These are phyloP conservation scores for Listrodromus nycthemerus DNA, from an alignment of 2,888 invertebrate species.

Conservation along the genomic window DNA sequence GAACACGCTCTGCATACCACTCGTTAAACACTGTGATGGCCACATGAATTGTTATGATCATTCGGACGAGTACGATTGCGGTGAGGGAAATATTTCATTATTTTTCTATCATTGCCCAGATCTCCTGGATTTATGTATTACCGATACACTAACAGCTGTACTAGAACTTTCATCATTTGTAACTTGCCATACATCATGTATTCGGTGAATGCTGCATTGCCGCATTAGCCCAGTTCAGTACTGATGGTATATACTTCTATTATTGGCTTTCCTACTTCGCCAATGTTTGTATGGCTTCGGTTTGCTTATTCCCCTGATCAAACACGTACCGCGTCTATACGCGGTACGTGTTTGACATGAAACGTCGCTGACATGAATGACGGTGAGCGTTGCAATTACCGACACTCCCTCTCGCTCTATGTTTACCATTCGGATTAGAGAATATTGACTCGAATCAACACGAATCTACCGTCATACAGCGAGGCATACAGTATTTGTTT, in stretches of 20 bases:
- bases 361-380: background rate
- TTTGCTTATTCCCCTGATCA: conserved; percentile 63
- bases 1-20: conserved; percentile 89
- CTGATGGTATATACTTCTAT: conserved; percentile 56
- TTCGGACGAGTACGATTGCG: conserved; percentile 90
- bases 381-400: background rate
- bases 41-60: conserved; percentile 90
- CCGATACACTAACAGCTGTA: background rate
- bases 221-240: conserved; percentile 70
- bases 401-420: background rate
- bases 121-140: too few species aligned
- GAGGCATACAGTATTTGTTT: too few species aligned
- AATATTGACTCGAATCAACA: background rate
- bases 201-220: conserved; percentile 62
- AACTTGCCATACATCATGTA: conserved; percentile 23
- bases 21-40: conserved; percentile 89
- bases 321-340: conserved; percentile 16
- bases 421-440: background rate
- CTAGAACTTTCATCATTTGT: background rate
- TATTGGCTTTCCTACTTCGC: conserved; percentile 73
- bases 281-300: conserved; percentile 76
- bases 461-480: too few species aligned
- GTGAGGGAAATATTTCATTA: conserved; percentile 84
- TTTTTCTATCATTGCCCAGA: background rate
- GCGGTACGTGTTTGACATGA: too few species aligned